Evolutionary conservation across 2,888 invertebrate genomes (phyloP), one percentile per base, ranked within the genome.

Genomic region (Oligia strigilis): DNA sequence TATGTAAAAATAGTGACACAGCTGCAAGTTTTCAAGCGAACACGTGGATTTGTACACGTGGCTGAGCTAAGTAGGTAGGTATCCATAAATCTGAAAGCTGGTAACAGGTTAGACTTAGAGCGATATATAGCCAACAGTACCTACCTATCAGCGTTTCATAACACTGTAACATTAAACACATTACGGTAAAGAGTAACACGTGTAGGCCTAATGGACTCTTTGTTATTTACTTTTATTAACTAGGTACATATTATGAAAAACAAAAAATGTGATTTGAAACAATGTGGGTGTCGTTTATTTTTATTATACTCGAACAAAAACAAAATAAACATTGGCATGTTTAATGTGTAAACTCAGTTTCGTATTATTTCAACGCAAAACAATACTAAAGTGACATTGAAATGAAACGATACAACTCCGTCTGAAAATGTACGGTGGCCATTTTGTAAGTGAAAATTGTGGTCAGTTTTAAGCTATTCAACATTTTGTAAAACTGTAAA

Each of bases 81-180:
- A 80, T 43, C 60, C 71, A 81, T 84, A 62, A 81, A 66, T 62
- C 40, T 62, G 66, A 71, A 40, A 80, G 46, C 80, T 71, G 80
- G 46, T 19, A 71, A 29, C 66, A 72, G 14, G 46, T 62, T 81
- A 40, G 4, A 4, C 29, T 29, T 40, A 84, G 46, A 40, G 46
- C 55, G 3, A 55, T 67, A 84, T 62, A 81, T 60, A 29, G 67
- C 65, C 40, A 43, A n/a, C 62, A 36, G 23, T 72, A 80, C 29
- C 29, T 72, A 80, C 29, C 29, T 67, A 36, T 36, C 80, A 79
- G 55, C 40, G 29, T 58, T 85, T 80, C 80, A 80, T 80, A 67
- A 82, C 66, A 43, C 55, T 49, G 23, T 70, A 73, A 85, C 69
- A 85, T 72, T 72, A 52, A 84, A 58, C 72, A 84, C 52, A 69